phyloP scores from a whole-genome alignment of 2,888 invertebrate species.

The Apoda limacodes region DNA sequence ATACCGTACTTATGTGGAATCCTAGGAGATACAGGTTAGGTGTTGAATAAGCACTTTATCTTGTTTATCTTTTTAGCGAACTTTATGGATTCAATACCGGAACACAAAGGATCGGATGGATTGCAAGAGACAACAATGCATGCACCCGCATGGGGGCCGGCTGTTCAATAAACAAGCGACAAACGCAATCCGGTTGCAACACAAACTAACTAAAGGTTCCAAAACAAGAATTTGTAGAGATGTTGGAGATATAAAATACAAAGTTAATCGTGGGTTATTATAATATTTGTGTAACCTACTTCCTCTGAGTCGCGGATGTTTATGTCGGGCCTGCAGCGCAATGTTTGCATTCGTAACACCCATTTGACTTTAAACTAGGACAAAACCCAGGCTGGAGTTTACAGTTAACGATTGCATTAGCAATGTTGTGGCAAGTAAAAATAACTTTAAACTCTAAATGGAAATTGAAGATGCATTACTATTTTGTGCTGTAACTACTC shows the following conservation, averaged over 20 bases:
- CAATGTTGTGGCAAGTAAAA: no score
- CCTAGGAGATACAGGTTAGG: not conserved
- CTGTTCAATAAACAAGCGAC: not conserved
- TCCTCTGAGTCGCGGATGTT: slow-evolving; percentile 45
- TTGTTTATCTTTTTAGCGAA: slow-evolving; percentile 38
- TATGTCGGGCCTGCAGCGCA: slow-evolving; percentile 35
- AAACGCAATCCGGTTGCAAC: no score
- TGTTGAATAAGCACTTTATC: slow-evolving; percentile 29
- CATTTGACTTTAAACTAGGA: slow-evolving; percentile 32
- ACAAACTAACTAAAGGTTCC: no score
- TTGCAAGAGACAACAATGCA: slow-evolving; percentile 37
- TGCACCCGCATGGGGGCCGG: slow-evolving; percentile 6
- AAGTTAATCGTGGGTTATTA: no score
- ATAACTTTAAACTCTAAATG: no score
- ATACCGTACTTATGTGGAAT: no score
- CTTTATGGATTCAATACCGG: slow-evolving; percentile 25
- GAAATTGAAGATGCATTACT: no score
- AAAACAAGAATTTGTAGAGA: no score
- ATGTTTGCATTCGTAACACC: slow-evolving; percentile 50
- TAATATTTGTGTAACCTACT: slow-evolving; percentile 30
- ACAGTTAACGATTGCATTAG: no score
- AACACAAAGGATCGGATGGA: slow-evolving; percentile 28
- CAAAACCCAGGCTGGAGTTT: no score
- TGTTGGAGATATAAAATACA: no score
- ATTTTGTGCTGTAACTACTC: no score